These are phyloP conservation scores for Harpalus rufipes DNA, from an alignment of 2,888 invertebrate genomes.

Conservation along the genomic window DNA sequence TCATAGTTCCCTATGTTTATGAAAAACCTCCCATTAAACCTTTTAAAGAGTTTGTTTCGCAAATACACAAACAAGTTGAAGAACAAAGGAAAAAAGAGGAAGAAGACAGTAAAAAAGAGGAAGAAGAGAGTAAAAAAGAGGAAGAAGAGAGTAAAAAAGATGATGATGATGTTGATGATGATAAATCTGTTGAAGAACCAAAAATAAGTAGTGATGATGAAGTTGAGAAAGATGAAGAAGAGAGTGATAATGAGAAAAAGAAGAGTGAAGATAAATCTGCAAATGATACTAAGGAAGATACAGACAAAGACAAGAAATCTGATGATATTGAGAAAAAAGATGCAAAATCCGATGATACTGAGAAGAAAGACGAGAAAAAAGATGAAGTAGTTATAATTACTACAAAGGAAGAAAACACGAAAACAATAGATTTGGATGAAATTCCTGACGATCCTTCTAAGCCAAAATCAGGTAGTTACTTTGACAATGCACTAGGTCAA, in stretches of 20 bases:
- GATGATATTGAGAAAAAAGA: conserved; percentile 71
- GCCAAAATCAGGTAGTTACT: conserved; percentile 84
- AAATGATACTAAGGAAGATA: conserved; percentile 71
- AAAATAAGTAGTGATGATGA: conserved; percentile 68
- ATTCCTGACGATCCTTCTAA: conserved; percentile 68
- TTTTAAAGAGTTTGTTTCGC: conserved; percentile 85
- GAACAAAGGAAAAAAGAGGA: conserved; percentile 78
- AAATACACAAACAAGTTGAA: conserved; percentile 82
- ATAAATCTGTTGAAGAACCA: conserved; percentile 71
- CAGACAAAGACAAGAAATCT: conserved; percentile 69
- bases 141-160: conserved; percentile 70
- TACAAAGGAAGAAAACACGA: conserved; percentile 71
- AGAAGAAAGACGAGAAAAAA: conserved; percentile 66
- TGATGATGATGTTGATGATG: conserved; percentile 74
- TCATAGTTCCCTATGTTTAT: conserved; percentile 95
- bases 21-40: conserved; percentile 92
- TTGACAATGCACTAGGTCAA: conserved; percentile 92
- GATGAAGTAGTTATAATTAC: conserved; percentile 67
- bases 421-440: conserved; percentile 71
- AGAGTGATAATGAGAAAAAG: conserved; percentile 69
- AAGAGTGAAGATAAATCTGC: conserved; percentile 69
- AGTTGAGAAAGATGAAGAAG: conserved; percentile 70
- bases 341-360: conserved; percentile 72
- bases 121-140: conserved; percentile 78
- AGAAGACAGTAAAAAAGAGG: conserved; percentile 74